Evolutionary conservation across 2,113 vertebrate genomes (phyloP), one percentile per base, ranked within the genome.

Genomic region (Mustela lutreola): DNA sequence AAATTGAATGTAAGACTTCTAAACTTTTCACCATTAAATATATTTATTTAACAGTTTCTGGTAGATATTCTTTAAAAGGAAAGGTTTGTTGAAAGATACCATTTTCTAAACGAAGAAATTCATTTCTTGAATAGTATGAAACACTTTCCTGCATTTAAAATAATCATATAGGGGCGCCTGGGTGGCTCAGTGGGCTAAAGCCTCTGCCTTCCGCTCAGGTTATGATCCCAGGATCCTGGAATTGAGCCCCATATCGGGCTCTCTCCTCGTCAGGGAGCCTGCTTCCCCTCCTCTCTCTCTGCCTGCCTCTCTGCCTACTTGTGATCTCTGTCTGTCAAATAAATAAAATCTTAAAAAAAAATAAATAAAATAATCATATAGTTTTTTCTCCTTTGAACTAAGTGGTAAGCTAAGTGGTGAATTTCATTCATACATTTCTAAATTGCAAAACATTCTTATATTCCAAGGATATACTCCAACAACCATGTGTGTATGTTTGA

Each of bases 351-450:
- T 53, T 15, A 15, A 53, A 53, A 53, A 53, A 53, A 50, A 4
- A 50, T 48, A 53, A 53, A 53, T 92, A 73, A 90, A 42, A 36
- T 84, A 11, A 88, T 33, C 63, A 63, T 16, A 75, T 36, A 73
- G 22, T 63, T 42, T 56, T 56, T 62, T 94, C 48, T 83, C 11
- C 36, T 95, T 96, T 95, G 45, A 75, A 85, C 45, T 89, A 78
- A 50, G 26, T 50, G 75, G 75, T 78, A 45, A 78, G 56, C 28
- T 81, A 97, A 93, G 39, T 78, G 39, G 50, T 94, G 36, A 91
- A 89, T 94, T 93, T 75, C 45, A 92, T 85, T 95, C 91, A 42
- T 82, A 88, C 7, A 73, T 92, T 93, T 88, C 76, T 71, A 67
- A 86, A 89, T 67, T 91, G 82, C 82, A 75, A 95, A 91, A 85